Evolutionary conservation across 1,140 invertebrate species (phyloP).

Genomic region (Pomacea maculata): DNA sequence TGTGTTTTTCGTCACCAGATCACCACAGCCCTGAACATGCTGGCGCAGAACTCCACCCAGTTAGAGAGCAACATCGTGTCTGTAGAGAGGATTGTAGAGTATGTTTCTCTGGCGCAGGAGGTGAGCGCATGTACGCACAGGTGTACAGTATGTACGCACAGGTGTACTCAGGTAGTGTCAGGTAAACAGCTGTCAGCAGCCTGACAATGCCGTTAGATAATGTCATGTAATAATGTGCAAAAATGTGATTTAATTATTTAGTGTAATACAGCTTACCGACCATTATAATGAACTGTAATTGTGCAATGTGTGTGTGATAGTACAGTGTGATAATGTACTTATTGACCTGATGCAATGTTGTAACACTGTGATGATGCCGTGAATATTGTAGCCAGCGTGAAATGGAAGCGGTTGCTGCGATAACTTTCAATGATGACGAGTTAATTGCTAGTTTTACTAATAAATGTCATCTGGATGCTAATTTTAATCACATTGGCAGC

Average conservation of each 20-base stretch:
- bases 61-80: constrained; percentile 97
- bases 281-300: neutral
- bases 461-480: no score
- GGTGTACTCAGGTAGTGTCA: constrained; percentile 71
- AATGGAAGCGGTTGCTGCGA: no score
- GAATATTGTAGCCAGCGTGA: no score
- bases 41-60: constrained; percentile 93
- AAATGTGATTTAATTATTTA: neutral
- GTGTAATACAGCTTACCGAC: no score
- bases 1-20: constrained; percentile 61
- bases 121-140: constrained; percentile 20
- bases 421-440: no score
- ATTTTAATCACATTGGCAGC: neutral
- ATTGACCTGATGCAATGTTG: no score
- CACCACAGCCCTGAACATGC: constrained; percentile 92
- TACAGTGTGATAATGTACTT: no score
- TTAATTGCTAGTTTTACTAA: no score
- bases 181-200: neutral
- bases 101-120: constrained; percentile 42
- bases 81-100: constrained; percentile 95
- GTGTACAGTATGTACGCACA: no score
- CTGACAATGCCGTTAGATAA: neutral
- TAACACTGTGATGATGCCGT: no score
- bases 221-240: constrained; percentile 74
- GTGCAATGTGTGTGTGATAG: no score